phyloP scores from a whole-genome alignment of 2,113 vertebrate genomes.

The Pseudopodoces humilis region DNA sequence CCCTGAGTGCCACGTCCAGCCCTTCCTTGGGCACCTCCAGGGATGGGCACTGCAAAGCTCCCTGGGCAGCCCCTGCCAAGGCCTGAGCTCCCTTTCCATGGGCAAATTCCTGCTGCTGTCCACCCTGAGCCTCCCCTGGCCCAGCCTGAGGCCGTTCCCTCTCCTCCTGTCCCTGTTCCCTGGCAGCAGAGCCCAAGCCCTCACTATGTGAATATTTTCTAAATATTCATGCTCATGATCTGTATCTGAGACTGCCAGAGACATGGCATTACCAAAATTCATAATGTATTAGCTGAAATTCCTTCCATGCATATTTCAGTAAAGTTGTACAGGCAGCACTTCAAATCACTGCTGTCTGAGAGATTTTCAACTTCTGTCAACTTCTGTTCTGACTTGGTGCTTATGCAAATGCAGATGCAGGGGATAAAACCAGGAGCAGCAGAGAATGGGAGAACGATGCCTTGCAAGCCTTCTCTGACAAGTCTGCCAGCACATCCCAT shows the following conservation, averaged over 20 bases:
- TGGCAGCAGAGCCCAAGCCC: fast-evolving
- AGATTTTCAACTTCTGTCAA: not conserved
- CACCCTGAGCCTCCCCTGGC: not conserved
- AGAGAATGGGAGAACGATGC: not conserved
- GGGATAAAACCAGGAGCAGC: not conserved
- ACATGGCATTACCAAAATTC: not conserved
- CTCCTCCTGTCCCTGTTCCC: not conserved
- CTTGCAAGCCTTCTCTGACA: not conserved
- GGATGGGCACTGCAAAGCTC: not conserved
- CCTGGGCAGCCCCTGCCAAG: not conserved
- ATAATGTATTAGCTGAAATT: slow-evolving; percentile 13
- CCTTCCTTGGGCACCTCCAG: not conserved
- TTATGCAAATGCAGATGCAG: not conserved
- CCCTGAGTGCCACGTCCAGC: not conserved
- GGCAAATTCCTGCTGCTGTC: fast-evolving
- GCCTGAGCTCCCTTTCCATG: not conserved
- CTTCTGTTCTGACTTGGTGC: not conserved
- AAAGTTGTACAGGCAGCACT: not conserved
- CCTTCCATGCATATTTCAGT: slow-evolving; percentile 20
- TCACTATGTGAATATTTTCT: not conserved
- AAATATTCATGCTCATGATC: not conserved
- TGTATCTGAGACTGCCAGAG: not conserved
- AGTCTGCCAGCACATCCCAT: not conserved
- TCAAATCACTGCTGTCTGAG: not conserved
- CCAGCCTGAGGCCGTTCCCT: not conserved